phyloP scores from a whole-genome alignment of 1,140 invertebrate genomes.

The Magallana gigas region DNA sequence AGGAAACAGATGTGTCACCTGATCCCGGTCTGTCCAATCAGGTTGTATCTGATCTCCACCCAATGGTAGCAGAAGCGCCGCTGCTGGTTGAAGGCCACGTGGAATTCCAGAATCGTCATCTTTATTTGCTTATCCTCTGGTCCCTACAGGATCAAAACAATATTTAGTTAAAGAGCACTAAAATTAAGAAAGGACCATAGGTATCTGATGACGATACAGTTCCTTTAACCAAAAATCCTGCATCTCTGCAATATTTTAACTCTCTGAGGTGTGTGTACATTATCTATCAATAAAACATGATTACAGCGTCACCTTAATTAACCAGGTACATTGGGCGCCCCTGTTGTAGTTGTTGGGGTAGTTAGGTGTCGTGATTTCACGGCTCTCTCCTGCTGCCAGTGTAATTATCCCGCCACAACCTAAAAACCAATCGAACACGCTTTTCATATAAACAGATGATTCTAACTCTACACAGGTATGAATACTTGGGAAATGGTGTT shows the following conservation, averaged over 20 bases:
- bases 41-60: conserved; percentile 56
- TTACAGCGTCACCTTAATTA: background rate
- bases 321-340: conserved; percentile 23
- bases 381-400: background rate
- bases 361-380: conserved; percentile 27
- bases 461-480: too few species aligned
- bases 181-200: background rate
- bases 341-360: conserved; percentile 16
- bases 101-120: conserved; percentile 15
- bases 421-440: background rate
- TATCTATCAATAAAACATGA: too few species aligned
- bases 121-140: conserved; percentile 1
- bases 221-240: background rate
- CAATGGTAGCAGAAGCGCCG: conserved; percentile 49
- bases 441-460: too few species aligned
- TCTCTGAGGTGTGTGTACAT: background rate
- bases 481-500: too few species aligned
- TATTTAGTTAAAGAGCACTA: background rate
- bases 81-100: conserved; percentile 9
- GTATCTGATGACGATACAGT: too few species aligned
- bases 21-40: conserved; percentile 52
- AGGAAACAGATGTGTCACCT: background rate
- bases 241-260: too few species aligned
- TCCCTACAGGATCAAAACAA: background rate
- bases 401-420: conserved; percentile 6